Base-by-base conservation (phyloP, 2,797 vertebrate species). In the Myotis daubentonii region DNA sequence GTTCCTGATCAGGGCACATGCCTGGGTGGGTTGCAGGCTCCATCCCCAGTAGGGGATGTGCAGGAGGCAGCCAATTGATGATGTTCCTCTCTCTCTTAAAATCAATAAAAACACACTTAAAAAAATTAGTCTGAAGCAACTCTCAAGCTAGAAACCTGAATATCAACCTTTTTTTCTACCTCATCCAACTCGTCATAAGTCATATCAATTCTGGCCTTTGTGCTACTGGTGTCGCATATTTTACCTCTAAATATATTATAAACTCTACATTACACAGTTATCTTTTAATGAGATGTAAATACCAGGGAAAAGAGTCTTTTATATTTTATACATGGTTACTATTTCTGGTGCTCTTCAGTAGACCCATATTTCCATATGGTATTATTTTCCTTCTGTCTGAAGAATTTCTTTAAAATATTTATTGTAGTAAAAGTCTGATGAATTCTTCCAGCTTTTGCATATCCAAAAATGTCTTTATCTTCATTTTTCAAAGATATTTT, bases 401-500 rank as follows among this genome's bases (percentile, higher is more conserved):
- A 95, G 65, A 89, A 91, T 82, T 76, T 74, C 23, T 82, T 75
- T 91, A 19, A 70, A 92, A 20, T 12, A 53, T 89, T 79, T 87
- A 33, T 89, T 80, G 12, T 16, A 76, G 57, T 41, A 8, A 53
- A 60, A 33, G 3, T 70, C 38, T 68, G 30, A 57, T 57, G 19
- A 80, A 83, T 82, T 89, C 55, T 93, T 88, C 86, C n/a, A 94
- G 75, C 30, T 70, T 81, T 91, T 83, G 19, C 44, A 66, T 30
- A 19, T 33, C 9, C 53, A 30, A 80, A 92, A 87, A 51, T 57
- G 28, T 80, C 72, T 74, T 91, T 33, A 60, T 87, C 38, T 71
- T 85, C 28, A 55, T 79, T 96, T 94, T 91, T 68, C 2, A n/a
- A 95, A 86, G 83, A 66, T 19, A 66, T 60, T 85, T 95, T 78